Conservation (phyloP, 2,113 vertebrate genomes). For the Sphaerodactylus townsendi region DNA sequence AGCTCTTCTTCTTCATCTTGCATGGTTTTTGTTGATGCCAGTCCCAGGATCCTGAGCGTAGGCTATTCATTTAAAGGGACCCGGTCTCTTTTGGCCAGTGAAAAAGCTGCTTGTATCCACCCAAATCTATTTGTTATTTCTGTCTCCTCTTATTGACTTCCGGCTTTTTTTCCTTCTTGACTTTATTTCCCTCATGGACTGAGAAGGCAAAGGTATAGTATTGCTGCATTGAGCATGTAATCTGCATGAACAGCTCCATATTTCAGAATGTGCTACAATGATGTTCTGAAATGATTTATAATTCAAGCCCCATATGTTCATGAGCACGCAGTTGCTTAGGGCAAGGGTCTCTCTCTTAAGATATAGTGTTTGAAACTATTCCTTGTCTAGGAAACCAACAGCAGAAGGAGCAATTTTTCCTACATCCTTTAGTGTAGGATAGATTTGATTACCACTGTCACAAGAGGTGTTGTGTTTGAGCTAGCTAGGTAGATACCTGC, state of each 20-base stretch:
- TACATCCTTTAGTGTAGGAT: rapidly evolving
- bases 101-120: too few species aligned
- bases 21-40: too few species aligned
- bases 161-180: slow-evolving; percentile 71
- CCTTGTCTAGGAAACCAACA: background rate
- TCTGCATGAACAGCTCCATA: slow-evolving; percentile 63
- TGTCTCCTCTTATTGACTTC: slow-evolving; percentile 62
- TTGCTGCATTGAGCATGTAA: slow-evolving; percentile 45
- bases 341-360: background rate
- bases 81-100: too few species aligned
- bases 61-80: too few species aligned
- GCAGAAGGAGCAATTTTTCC: background rate
- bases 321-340: too few species aligned
- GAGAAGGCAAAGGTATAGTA: slow-evolving; percentile 94
- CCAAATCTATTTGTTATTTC: background rate
- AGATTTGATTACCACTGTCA: too few species aligned
- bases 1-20: too few species aligned
- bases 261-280: slow-evolving; percentile 34
- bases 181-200: slow-evolving; percentile 70
- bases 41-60: too few species aligned
- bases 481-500: background rate
- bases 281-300: background rate
- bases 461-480: rapidly evolving
- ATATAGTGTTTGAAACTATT: background rate
- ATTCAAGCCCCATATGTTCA: background rate